Conservation (phyloP, 2,888 invertebrate genomes). For the Phaonia tiefii region DNA sequence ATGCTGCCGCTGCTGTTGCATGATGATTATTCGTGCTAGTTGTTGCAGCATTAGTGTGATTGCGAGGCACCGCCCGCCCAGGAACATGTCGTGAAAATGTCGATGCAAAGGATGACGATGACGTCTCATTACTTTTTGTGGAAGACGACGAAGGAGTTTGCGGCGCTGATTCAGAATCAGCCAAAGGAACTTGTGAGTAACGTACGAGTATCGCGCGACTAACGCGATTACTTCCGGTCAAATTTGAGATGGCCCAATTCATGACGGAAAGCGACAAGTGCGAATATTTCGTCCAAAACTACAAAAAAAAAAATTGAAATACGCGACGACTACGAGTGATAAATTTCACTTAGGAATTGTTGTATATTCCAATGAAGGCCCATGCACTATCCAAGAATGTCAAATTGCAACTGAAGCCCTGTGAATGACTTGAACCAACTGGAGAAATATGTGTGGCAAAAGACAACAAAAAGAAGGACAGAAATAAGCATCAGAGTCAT, state of each 20-base stretch:
- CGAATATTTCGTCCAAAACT: slow-evolving; percentile 25
- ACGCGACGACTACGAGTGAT: background rate
- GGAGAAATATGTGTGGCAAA: slow-evolving; percentile 61
- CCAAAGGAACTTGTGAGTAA: slow-evolving; percentile 78
- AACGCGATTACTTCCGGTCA: slow-evolving; percentile 80
- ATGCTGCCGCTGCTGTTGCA: slow-evolving; percentile 33
- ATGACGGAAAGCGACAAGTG: slow-evolving; percentile 69
- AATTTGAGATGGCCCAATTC: slow-evolving; percentile 80
- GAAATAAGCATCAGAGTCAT: slow-evolving; percentile 59
- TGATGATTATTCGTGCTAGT: slow-evolving; percentile 27
- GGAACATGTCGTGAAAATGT: slow-evolving; percentile 75
- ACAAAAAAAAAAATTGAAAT: no score
- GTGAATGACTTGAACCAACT: slow-evolving; percentile 64
- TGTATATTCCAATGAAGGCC: slow-evolving; percentile 33
- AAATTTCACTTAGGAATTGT: slow-evolving; percentile 9
- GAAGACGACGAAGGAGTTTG: slow-evolving; percentile 72
- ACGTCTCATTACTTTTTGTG: slow-evolving; percentile 53
- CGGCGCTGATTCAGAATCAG: slow-evolving; percentile 72
- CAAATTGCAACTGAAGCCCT: slow-evolving; percentile 68
- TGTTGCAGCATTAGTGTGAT: slow-evolving; percentile 51
- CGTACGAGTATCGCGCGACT: slow-evolving; percentile 79
- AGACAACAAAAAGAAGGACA: slow-evolving; percentile 17
- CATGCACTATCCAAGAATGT: slow-evolving; percentile 66
- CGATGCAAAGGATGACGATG: slow-evolving; percentile 73
- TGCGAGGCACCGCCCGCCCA: slow-evolving; percentile 74